Evolutionary conservation across 1,140 invertebrate species (phyloP).

Genomic region (Nephila pilipes): DNA sequence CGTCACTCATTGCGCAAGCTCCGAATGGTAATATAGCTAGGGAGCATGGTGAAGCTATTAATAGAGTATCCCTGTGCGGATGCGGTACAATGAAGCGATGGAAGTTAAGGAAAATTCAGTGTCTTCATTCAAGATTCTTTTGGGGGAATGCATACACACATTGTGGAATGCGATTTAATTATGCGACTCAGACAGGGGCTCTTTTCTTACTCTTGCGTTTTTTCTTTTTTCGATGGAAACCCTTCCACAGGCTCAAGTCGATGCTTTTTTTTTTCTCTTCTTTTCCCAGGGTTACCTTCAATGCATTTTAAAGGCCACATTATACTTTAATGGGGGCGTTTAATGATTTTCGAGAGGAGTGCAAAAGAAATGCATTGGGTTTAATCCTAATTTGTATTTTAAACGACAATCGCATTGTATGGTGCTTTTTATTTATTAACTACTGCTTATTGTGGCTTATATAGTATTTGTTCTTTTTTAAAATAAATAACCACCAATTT

Average conservation of each 20-base stretch:
- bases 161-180: slow-evolving; percentile 17
- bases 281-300: neutral
- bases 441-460: too few relatives aligned
- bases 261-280: neutral
- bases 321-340: neutral
- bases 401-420: too few relatives aligned
- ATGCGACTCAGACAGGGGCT: neutral
- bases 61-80: slow-evolving; percentile 42
- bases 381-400: too few relatives aligned
- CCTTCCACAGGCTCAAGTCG: neutral
- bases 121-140: neutral
- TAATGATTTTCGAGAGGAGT: too few relatives aligned
- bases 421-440: too few relatives aligned
- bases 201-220: neutral
- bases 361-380: too few relatives aligned
- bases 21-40: neutral
- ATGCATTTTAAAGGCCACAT: neutral
- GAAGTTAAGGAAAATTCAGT: neutral
- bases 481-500: too few relatives aligned
- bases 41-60: slow-evolving; percentile 48
- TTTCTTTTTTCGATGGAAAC: neutral
- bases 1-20: slow-evolving; percentile 61
- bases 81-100: neutral
- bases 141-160: neutral
- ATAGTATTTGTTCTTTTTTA: too few relatives aligned